Evolutionary conservation across 2,797 vertebrate species (phyloP).

Genomic region (Parauchenoglanis punctatus): DNA sequence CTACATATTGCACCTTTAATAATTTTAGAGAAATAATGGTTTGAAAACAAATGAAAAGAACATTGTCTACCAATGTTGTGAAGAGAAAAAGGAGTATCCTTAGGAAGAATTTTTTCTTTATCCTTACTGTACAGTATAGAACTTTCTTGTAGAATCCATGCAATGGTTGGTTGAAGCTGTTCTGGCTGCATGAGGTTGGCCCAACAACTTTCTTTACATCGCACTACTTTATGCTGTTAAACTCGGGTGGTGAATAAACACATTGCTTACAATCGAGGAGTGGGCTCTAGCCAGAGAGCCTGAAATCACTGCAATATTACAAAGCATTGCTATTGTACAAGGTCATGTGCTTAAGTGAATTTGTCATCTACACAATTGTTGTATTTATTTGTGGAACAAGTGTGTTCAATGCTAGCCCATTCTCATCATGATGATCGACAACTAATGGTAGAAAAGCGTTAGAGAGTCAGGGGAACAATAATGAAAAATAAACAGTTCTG

Average conservation of each 20-base stretch:
- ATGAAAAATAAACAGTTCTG: conserved; percentile 67
- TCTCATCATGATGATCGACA: conserved; percentile 74
- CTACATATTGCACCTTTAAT: not conserved
- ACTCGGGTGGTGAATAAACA: not conserved
- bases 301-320: not conserved
- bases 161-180: not conserved
- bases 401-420: conserved; percentile 26
- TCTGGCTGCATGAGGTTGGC: not conserved
- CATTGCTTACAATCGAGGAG: not conserved
- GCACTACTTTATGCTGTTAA: not conserved
- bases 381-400: conserved; percentile 12
- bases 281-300: not conserved
- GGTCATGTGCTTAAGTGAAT: not conserved
- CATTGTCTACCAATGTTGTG: not conserved
- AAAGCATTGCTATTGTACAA: not conserved
- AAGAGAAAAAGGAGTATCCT: not conserved
- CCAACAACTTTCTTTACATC: not conserved
- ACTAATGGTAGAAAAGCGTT: conserved; percentile 62
- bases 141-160: not conserved
- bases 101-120: not conserved
- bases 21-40: not conserved
- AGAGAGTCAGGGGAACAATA: conserved; percentile 72
- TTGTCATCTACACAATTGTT: not conserved
- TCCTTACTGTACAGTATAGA: not conserved
- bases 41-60: not conserved